Conservation (phyloP, 2,888 invertebrate species). For the Panorpa germanica region DNA sequence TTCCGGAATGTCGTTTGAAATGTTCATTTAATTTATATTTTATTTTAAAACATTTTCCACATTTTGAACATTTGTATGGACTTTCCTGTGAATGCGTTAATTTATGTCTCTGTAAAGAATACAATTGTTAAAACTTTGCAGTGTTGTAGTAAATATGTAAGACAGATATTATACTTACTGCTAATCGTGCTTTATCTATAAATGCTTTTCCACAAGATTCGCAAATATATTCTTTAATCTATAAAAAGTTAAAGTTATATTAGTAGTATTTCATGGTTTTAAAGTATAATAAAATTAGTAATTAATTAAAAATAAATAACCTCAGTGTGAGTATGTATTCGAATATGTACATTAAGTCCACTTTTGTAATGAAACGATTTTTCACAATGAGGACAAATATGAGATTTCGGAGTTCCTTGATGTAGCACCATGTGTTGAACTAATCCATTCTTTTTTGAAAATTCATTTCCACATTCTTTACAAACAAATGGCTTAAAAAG, state of each 20-base stretch:
- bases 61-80: conserved; percentile 12
- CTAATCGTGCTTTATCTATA: conserved; percentile 3
- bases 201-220: conserved; percentile 10
- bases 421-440: conserved; percentile 6
- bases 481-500: conserved; percentile 8
- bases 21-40: conserved; percentile 22
- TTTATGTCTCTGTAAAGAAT: conserved; percentile 9
- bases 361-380: conserved; percentile 11
- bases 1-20: conserved; percentile 22
- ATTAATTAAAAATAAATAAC: too few species aligned
- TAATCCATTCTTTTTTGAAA: conserved; percentile 6
- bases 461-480: conserved; percentile 7
- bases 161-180: too few species aligned
- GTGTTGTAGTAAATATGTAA: too few species aligned
- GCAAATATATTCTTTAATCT: conserved; percentile 7
- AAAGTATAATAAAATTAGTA: too few species aligned
- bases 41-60: conserved; percentile 21
- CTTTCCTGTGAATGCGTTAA: conserved; percentile 9
- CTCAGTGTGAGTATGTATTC: too few species aligned
- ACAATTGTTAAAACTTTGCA: conserved; percentile 4
- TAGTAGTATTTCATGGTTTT: too few species aligned
- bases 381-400: conserved; percentile 9
- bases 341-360: conserved; percentile 8
- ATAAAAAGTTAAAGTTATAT: too few species aligned
- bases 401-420: too few species aligned